Evolutionary conservation across 2,888 invertebrate species (phyloP), one percentile per base, ranked within the genome.

Genomic region (Cataglyphis livida): DNA sequence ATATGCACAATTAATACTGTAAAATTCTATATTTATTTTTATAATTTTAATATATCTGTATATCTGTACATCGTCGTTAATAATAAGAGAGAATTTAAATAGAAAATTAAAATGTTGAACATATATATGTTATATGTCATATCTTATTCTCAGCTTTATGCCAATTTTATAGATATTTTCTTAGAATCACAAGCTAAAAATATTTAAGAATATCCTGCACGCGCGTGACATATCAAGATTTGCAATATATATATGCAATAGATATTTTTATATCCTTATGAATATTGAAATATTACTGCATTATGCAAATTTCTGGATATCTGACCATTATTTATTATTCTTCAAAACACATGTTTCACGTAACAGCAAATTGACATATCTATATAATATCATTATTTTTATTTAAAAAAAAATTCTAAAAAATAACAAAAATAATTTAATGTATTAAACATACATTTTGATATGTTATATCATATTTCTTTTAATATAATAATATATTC

Each of bases 61-160:
- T 41, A 18, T 57, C 21, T 21, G 21, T 21, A 44, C 78, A 32
- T 25, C 1, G 25, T 25, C 25, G 25, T 25, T 25, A 25, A 25
- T 25, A 25, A 0, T 25, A 25, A 25, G 25, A 25, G 25, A 25
- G 35, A 3, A 54, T n/a, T 65, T 7, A 54, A 76, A 66, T 66
- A 78, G 44, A 28, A 7, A 7, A 15, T 41, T 68, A 21, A 78
- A 68, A 59, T 9, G 15, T n/a, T 3, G n/a, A 18, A 3, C 41
- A 54, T 44, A 57, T 78, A 25, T 25, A 35, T 12, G 25, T 78
- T 44, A 78, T 59, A 44, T 7, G 18, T 78, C 70, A 78, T 59
- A 44, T 32, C 12, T 68, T 68, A 78, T 68, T 78, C 44, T 59
- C 12, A 68, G 7, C 25, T 57, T 1, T 21, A 32, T 44, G 32